Conservation (phyloP, 2,113 vertebrate genomes). For the Agapornis roseicollis region DNA sequence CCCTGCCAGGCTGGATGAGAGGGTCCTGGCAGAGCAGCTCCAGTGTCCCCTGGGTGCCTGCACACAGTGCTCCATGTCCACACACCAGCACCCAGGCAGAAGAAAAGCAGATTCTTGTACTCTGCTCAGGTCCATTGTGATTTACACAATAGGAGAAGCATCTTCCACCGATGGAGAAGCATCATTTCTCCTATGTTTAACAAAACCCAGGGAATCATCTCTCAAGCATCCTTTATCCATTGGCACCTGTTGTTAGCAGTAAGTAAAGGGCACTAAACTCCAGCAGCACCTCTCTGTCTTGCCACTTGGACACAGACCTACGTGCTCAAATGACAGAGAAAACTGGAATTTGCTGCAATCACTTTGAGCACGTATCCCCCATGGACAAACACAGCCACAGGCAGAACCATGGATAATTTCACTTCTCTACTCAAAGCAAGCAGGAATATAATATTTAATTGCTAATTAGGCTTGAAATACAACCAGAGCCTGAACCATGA, state of each 20-base stretch:
- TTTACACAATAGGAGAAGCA: neutral
- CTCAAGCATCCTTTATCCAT: neutral
- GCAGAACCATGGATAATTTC: neutral
- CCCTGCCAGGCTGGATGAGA: neutral
- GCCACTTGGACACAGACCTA: neutral
- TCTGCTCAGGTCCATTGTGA: too few relatives aligned
- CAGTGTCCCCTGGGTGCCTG: neutral
- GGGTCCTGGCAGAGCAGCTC: neutral
- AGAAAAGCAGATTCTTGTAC: neutral
- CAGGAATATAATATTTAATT: neutral
- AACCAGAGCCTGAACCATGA: neutral
- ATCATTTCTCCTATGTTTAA: neutral
- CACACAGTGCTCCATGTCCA: neutral
- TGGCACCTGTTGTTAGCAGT: neutral
- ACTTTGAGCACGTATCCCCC: neutral
- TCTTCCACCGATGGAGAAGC: neutral
- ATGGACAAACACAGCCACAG: neutral
- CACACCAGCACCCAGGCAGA: neutral
- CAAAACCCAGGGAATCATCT: neutral
- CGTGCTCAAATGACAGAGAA: neutral
- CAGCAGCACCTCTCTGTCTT: neutral
- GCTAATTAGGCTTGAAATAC: neutral
- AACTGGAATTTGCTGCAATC: conserved; percentile 1
- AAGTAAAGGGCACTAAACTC: neutral
- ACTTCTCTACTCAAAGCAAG: neutral